Conservation (phyloP, 2,888 invertebrate genomes). For the Nomada ferruginata region DNA sequence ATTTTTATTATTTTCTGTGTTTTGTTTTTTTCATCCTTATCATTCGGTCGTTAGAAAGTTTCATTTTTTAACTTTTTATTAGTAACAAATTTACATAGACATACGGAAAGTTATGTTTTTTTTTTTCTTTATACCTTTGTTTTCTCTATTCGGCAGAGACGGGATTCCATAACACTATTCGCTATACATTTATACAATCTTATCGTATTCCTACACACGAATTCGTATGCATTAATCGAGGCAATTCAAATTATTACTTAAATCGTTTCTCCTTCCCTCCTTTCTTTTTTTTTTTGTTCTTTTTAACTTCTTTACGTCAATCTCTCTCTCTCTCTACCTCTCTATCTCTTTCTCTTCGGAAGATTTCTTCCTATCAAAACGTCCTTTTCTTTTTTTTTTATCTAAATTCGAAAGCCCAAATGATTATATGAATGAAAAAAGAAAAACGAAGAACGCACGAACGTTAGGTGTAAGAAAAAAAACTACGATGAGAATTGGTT, state of each 20-base stretch:
- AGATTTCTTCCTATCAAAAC: conserved; percentile 29
- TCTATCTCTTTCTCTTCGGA: neutral
- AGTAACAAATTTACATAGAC: conserved; percentile 80
- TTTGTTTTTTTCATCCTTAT: conserved; percentile 34
- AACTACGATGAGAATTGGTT: conserved; percentile 53
- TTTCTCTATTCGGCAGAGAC: conserved; percentile 75
- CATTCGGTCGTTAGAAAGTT: conserved; percentile 66
- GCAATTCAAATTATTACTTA: conserved; percentile 57
- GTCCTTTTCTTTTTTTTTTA: neutral
- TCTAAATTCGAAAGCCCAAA: conserved; percentile 54
- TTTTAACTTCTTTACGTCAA: conserved; percentile 15
- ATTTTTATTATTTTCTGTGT: conserved; percentile 9
- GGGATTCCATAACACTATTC: conserved; percentile 79
- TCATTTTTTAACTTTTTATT: conserved; percentile 70
- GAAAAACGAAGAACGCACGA: conserved; percentile 40
- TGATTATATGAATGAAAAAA: conserved; percentile 27
- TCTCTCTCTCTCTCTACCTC: neutral
- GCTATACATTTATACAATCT: conserved; percentile 83
- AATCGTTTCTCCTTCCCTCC: conserved; percentile 37
- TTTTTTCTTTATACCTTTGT: conserved; percentile 63
- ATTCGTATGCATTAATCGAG: conserved; percentile 70
- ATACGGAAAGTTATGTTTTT: conserved; percentile 72
- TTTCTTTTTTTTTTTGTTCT: conserved; percentile 15
- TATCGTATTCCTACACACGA: conserved; percentile 71
- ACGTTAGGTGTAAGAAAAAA: conserved; percentile 55